Conservation (phyloP, 53 echinoderm and acorn worm species). For the Hippasteria phrygiana region DNA sequence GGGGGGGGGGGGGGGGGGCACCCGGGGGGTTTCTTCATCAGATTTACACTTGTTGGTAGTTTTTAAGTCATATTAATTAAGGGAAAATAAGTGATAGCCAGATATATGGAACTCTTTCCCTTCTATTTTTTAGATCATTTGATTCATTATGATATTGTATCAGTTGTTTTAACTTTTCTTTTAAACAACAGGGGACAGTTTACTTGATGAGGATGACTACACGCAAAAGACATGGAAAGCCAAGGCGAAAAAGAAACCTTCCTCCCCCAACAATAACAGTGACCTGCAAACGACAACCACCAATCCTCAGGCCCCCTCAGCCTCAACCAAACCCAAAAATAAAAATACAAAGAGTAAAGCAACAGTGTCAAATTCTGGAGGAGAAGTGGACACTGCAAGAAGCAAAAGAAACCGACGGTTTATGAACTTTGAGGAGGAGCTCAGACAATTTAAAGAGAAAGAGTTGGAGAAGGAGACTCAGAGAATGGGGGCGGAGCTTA, state of each 20-base stretch:
- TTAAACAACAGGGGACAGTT: constrained; percentile 69
- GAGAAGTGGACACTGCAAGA: not conserved
- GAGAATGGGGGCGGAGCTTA: not conserved
- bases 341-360: constrained; percentile 54
- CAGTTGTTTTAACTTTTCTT: not conserved
- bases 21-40: not conserved
- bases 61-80: not conserved
- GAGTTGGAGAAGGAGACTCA: constrained; percentile 14
- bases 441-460: constrained; percentile 37
- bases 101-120: fast-evolving
- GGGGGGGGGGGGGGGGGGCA: not conserved
- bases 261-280: not conserved
- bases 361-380: constrained; percentile 15
- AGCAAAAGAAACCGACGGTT: not conserved
- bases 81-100: not conserved
- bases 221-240: constrained; percentile 1
- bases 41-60: not conserved
- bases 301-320: not conserved
- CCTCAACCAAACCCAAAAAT: constrained; percentile 15
- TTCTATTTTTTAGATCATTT: not conserved
- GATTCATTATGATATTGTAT: not conserved
- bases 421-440: constrained; percentile 52
- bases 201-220: constrained; percentile 54
- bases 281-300: constrained; percentile 1
- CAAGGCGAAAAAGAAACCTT: constrained; percentile 18